Evolutionary conservation across 2,113 vertebrate genomes (phyloP), one percentile per base, ranked within the genome.

Genomic region (Eurypyga helias): DNA sequence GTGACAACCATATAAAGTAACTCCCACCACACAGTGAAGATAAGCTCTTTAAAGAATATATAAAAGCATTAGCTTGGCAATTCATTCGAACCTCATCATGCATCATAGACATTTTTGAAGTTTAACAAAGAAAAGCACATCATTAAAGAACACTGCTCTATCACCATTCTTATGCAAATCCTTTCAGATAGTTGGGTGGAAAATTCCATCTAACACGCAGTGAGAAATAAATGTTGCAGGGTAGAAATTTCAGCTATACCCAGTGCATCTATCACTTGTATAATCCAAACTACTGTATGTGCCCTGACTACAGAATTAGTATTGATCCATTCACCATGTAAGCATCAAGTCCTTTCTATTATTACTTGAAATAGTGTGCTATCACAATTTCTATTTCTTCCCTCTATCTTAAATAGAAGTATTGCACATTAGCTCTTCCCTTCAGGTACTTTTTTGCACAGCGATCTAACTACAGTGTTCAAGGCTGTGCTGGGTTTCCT

Each of bases 101-200:
- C 97, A 98, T 97, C 91, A 89, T 97, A 98, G 98, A 98, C 98
- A 98, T 98, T 98, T 98, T 97, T 98, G 97, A 98, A 98, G 98
- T 98, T 98, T 98, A 98, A 98, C 98, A 98, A 98, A 98, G 98
- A 98, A 98, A 98, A 98, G 98, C 98, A 98, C 98, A 98, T 98
- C 98, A 98, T 98, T 98, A 98, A 98, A 98, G 98, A 98, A 98
- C 97, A 98, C 97, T 97, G 98, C 97, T 98, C 98, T 96, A 98
- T 98, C 98, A 97, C 98, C 97, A 98, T 98, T 98, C 98, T 98
- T 98, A 98, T 98, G 98, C 98, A 98, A 98, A 98, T 98, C 98
- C 97, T 97, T 98, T 97, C 96, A 98, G 98, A 98, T 96, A 98
- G 97, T 98, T 98, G 98, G 97, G 96, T 98, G 98, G 98, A 98